Percentiles rank a stretch among this genome's conserved stretches.
Evolutionary conservation across 2,888 invertebrate species (phyloP).

Genomic region (Emmelina monodactyla): DNA sequence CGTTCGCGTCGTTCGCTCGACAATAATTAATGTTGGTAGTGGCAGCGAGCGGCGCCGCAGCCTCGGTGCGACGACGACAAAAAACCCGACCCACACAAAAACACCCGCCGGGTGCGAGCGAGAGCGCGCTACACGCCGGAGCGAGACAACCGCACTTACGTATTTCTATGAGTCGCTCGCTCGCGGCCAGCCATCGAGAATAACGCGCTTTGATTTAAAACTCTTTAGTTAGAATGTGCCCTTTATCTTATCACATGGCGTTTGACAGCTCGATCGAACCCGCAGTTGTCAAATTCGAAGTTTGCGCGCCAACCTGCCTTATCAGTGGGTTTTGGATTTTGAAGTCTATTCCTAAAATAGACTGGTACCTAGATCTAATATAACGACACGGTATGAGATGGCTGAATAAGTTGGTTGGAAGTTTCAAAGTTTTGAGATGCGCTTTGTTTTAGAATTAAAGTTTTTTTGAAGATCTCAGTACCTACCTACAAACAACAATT

Average conservation of each 20-base stretch:
- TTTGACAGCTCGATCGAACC: slow-evolving; percentile 61
- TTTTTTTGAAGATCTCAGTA: too few relatives aligned
- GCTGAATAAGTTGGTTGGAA: too few relatives aligned
- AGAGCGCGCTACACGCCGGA: slow-evolving; percentile 32
- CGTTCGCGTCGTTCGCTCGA: slow-evolving; percentile 49
- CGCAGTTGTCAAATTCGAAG: slow-evolving; percentile 56
- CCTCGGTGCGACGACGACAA: slow-evolving; percentile 53
- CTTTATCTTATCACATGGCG: slow-evolving; percentile 67
- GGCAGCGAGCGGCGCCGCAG: slow-evolving; percentile 44
- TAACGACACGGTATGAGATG: too few relatives aligned
- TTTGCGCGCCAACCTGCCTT: slow-evolving; percentile 47
- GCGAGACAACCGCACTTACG: slow-evolving; percentile 38
- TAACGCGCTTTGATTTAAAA: slow-evolving; percentile 64
- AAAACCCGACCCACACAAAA: slow-evolving; percentile 65
- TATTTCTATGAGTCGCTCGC: slow-evolving; percentile 61
- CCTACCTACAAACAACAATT: too few relatives aligned
- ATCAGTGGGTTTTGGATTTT: background rate
- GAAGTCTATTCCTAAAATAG: too few relatives aligned
- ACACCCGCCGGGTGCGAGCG: slow-evolving; percentile 47
- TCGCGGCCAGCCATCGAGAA: slow-evolving; percentile 56
- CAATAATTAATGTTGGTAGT: slow-evolving; percentile 59
- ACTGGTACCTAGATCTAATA: too few relatives aligned
- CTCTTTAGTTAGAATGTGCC: slow-evolving; percentile 52
- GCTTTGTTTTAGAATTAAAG: too few relatives aligned
- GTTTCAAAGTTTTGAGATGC: too few relatives aligned